Conservation (phyloP, 2,797 vertebrate genomes). For the Enteromius viviparus region DNA sequence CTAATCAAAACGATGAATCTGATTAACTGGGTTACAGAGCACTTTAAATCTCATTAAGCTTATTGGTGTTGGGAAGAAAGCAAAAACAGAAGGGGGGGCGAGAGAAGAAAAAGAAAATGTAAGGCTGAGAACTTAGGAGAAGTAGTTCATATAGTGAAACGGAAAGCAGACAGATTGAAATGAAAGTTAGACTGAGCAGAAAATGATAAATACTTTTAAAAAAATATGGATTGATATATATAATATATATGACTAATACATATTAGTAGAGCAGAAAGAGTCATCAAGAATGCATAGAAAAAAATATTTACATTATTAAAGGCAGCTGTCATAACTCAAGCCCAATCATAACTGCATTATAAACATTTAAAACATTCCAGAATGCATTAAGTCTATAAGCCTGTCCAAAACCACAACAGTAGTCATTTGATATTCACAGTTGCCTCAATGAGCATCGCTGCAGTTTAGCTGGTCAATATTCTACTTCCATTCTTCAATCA, state of each 20-base stretch:
- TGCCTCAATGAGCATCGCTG: slow-evolving; percentile 45
- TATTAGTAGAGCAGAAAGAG: not conserved
- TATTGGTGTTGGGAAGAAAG: slow-evolving; percentile 61
- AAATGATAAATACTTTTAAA: not conserved
- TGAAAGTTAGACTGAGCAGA: not conserved
- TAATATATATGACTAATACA: not conserved
- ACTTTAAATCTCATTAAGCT: slow-evolving; percentile 75
- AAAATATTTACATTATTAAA: slow-evolving; percentile 43
- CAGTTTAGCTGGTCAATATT: slow-evolving; percentile 53
- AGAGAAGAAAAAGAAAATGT: slow-evolving; percentile 38
- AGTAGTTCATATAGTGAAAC: not conserved
- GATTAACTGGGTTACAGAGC: slow-evolving; percentile 71
- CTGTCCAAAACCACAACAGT: slow-evolving; percentile 71
- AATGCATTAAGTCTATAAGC: slow-evolving; percentile 70
- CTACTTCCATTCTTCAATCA: slow-evolving; percentile 55
- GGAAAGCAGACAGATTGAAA: not conserved
- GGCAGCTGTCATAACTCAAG: slow-evolving; percentile 36
- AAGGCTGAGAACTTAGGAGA: slow-evolving; percentile 8
- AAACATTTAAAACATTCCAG: slow-evolving; percentile 60
- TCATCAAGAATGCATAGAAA: slow-evolving; percentile 6
- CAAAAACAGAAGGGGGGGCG: slow-evolving; percentile 55
- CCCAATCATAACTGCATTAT: slow-evolving; percentile 70
- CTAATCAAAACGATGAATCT: slow-evolving; percentile 73
- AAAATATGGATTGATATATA: not conserved
- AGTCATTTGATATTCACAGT: slow-evolving; percentile 59